phyloP scores from a whole-genome alignment of 2,797 vertebrate genomes.

The Gastrophryne carolinensis region DNA sequence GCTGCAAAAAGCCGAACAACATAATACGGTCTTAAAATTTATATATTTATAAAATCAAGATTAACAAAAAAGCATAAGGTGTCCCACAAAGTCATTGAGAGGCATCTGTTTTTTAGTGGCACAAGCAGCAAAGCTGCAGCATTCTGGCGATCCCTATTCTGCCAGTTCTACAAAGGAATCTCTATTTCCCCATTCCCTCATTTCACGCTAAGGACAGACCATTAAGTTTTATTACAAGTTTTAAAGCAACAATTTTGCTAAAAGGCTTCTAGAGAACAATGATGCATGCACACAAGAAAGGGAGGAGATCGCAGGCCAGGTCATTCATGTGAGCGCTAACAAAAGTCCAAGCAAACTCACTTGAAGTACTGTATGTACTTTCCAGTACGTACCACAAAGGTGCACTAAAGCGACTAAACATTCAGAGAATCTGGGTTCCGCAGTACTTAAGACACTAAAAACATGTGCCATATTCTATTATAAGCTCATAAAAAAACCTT shows the following conservation, averaged over 20 bases:
- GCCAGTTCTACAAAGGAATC: constrained; percentile 36
- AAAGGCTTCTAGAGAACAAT: constrained; percentile 48
- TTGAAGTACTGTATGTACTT: neutral
- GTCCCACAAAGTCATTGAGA: no score
- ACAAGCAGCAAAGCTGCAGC: no score
- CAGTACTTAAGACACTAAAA: no score
- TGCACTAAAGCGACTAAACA: neutral
- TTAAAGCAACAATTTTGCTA: constrained; percentile 53
- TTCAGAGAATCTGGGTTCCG: neutral
- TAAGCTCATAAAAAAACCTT: no score
- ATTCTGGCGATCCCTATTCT: constrained; percentile 26
- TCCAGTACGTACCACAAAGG: neutral
- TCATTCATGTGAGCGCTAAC: constrained; percentile 4
- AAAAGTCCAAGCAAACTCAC: neutral
- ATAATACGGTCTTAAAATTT: no score
- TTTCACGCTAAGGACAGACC: constrained; percentile 42
- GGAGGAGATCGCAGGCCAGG: constrained; percentile 16
- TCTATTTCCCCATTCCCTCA: constrained; percentile 44
- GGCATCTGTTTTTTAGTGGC: no score
- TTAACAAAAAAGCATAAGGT: no score
- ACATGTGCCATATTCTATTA: no score
- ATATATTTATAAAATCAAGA: no score
- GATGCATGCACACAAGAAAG: constrained; percentile 10
- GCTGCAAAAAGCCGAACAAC: no score
- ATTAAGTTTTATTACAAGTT: constrained; percentile 54